Evolutionary conservation across 2,888 invertebrate genomes (phyloP).

Genomic region (Zygogramma bicolorata): DNA sequence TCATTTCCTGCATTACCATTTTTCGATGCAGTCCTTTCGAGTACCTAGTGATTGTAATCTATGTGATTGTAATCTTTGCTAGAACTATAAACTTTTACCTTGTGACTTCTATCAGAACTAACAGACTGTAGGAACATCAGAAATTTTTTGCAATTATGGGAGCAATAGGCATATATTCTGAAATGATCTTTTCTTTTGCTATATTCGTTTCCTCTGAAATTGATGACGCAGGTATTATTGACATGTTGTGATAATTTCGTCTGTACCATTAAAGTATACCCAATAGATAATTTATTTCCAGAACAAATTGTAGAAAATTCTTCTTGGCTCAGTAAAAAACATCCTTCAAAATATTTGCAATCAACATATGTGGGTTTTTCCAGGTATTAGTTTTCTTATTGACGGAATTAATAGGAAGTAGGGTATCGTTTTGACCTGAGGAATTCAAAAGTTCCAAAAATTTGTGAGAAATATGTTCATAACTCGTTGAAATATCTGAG

Average conservation of each 20-base stretch:
- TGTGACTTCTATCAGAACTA: constrained; percentile 1
- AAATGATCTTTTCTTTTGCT: constrained; percentile 18
- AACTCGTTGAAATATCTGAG: constrained; percentile 4
- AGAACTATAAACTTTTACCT: not conserved
- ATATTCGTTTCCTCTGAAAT: constrained; percentile 9
- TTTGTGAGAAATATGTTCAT: constrained; percentile 4
- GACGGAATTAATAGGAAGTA: not conserved
- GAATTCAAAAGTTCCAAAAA: not conserved
- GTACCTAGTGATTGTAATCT: constrained; percentile 12
- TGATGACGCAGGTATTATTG: constrained; percentile 14
- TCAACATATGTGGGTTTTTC: constrained; percentile 2
- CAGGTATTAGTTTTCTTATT: constrained; percentile 2
- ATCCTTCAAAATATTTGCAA: not conserved
- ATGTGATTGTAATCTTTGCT: constrained; percentile 11
- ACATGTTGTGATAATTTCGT: not conserved
- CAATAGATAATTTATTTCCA: not conserved
- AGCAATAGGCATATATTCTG: constrained; percentile 14
- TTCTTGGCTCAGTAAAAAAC: not conserved
- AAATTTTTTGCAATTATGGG: constrained; percentile 18
- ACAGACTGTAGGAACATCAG: not conserved
- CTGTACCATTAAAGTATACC: constrained; percentile 1
- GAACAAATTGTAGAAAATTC: not conserved
- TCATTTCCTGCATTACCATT: constrained; percentile 17
- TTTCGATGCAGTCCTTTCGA: constrained; percentile 12
- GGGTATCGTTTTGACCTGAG: not conserved